Evolutionary conservation across 2,888 invertebrate genomes (phyloP).

Genomic region (Biston betularia): DNA sequence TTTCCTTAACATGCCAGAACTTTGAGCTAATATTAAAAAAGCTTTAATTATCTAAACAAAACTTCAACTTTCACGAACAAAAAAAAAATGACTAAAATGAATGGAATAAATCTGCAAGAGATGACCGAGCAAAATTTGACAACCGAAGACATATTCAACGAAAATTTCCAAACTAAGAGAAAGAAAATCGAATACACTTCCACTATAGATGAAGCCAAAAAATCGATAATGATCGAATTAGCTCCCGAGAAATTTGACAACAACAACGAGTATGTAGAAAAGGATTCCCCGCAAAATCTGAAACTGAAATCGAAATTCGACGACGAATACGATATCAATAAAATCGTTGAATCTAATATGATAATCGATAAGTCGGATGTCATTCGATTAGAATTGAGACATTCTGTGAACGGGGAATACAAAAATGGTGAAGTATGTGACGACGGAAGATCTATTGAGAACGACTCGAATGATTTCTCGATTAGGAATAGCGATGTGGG

Average conservation of each 20-base stretch:
- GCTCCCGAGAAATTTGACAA: conserved; percentile 55
- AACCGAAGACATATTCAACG: conserved; percentile 74
- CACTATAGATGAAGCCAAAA: conserved; percentile 47
- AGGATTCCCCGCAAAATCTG: conserved; percentile 53
- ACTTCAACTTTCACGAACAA: not conserved
- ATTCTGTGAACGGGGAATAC: conserved; percentile 53
- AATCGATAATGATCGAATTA: conserved; percentile 35
- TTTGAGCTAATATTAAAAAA: not conserved
- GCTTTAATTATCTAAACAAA: not conserved
- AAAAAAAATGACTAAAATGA: conserved; percentile 76
- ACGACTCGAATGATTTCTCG: conserved; percentile 53
- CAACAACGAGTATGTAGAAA: conserved; percentile 55
- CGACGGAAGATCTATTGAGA: conserved; percentile 40
- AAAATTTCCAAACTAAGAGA: conserved; percentile 60
- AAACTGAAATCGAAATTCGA: conserved; percentile 64
- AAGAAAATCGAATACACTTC: conserved; percentile 62
- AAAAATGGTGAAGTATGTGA: conserved; percentile 39
- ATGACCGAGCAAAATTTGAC: conserved; percentile 66
- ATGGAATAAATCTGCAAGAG: conserved; percentile 67
- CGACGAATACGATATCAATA: conserved; percentile 61
- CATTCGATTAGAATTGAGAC: conserved; percentile 68
- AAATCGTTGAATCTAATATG: conserved; percentile 69
- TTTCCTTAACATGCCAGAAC: not conserved
- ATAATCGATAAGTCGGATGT: conserved; percentile 70
- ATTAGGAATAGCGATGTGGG: conserved; percentile 57